Percentiles rank a stretch among this genome's conserved stretches.
Conservation (phyloP, 2,888 invertebrate genomes). For the Mesorhabditis sp. region DNA sequence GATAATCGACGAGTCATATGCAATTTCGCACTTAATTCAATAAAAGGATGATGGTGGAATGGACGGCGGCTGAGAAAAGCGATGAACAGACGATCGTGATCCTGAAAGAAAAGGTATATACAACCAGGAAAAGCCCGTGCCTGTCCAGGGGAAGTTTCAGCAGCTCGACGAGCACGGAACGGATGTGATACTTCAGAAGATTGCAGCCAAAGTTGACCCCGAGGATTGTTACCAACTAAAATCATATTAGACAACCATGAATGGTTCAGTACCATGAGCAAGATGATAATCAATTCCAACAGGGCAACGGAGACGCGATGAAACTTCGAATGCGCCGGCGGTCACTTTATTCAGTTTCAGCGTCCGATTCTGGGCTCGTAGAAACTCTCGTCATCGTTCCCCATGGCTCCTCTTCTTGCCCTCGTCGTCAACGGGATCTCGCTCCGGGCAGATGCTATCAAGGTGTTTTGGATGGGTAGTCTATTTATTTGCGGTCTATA, state of each 20-base stretch:
- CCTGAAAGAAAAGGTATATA: too few relatives aligned
- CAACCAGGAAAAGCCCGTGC: too few relatives aligned
- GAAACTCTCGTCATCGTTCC: neutral
- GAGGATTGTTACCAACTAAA: neutral
- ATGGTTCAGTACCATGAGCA: conserved; percentile 5
- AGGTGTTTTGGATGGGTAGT: neutral
- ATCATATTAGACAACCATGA: too few relatives aligned
- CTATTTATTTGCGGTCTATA: too few relatives aligned
- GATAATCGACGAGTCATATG: neutral
- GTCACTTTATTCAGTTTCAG: neutral
- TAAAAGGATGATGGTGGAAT: neutral
- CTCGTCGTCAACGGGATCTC: neutral
- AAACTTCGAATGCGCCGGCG: neutral
- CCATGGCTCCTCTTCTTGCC: neutral
- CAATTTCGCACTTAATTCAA: neutral
- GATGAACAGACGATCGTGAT: neutral
- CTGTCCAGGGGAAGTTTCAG: neutral
- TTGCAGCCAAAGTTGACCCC: neutral
- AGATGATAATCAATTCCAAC: neutral
- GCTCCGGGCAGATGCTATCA: neutral
- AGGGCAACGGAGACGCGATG: neutral
- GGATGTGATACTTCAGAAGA: neutral
- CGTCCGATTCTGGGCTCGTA: neutral
- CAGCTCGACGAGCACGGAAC: neutral
- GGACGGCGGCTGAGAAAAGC: neutral